Evolutionary conservation across 2,113 vertebrate genomes (phyloP), one percentile per base, ranked within the genome.

Genomic region (Psophia crepitans): DNA sequence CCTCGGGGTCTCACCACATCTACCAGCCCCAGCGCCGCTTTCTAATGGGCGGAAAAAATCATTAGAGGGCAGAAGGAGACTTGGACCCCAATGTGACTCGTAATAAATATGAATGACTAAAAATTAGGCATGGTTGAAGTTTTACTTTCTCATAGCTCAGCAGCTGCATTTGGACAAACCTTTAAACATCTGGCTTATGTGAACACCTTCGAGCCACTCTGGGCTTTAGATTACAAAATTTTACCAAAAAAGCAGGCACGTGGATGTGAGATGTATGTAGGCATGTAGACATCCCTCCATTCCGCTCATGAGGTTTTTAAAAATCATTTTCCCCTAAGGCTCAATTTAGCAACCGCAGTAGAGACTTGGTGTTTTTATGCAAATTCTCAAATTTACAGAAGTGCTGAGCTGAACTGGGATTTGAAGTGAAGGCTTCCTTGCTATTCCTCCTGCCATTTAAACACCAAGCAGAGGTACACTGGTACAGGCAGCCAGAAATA

Each of bases 381-480:
- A 87, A 88, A 95, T 95, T 83, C 56, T 94, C 61, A n/a, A 88
- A 94, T 93, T 85, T 83, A 90, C 87, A 80, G 71, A 90, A 94
- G 64, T 51, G 64, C 88, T 65, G 93, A 93, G 83, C 76, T 88
- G 78, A 94, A 56, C 39, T 58, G 78, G 49, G 68, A 85, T 93
- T 94, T 86, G 71, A 83, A 84, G 54, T 2, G 46, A 95, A 85
- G 71, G 54, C 27, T 96, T 92, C 83, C 51, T 88, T 80, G 63
- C 79, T 94, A 7, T 94, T 88, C 32, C 75, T 88, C 75, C 82
- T 93, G 92, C 82, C 68, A 35, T 86, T 90, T 77, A 74, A 94
- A 85, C 90, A 70, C 26, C 22, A 61, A 70, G 79, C 46, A 90
- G 75, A 33, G 63, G 51, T 73, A 77, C 41, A 73, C 28, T 68